Percentiles rank a stretch among this genome's conserved stretches.
phyloP scores from a whole-genome alignment of 2,113 vertebrate genomes.

The Pseudorhombus dupliciocellatus region DNA sequence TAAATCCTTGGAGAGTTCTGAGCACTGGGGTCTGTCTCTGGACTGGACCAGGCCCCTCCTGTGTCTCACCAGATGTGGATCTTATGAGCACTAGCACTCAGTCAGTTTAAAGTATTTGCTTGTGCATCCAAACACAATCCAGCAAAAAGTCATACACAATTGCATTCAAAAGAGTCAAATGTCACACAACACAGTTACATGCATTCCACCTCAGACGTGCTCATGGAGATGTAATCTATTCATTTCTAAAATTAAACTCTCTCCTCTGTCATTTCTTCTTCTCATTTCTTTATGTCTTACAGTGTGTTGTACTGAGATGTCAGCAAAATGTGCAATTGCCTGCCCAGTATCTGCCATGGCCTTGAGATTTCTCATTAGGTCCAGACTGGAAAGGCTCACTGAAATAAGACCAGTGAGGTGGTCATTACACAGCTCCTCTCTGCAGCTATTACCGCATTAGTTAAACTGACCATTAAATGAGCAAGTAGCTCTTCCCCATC shows the following conservation, averaged over 20 bases:
- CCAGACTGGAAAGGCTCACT: slow-evolving; percentile 52
- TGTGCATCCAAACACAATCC: no score
- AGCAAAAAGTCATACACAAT: no score
- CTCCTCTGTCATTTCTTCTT: slow-evolving; percentile 6
- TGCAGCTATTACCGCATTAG: slow-evolving; percentile 74
- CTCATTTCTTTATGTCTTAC: neutral
- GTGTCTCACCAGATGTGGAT: no score
- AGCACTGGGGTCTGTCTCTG: no score
- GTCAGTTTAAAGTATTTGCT: no score
- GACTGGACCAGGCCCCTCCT: no score
- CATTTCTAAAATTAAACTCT: slow-evolving; percentile 24
- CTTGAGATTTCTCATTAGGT: slow-evolving; percentile 64
- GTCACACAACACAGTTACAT: neutral
- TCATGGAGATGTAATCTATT: neutral
- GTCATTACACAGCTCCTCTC: slow-evolving; percentile 69
- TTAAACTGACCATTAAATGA: slow-evolving; percentile 81
- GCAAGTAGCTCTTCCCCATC: slow-evolving; percentile 61
- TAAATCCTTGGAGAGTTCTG: no score
- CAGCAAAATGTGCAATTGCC: slow-evolving; percentile 60
- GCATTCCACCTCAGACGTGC: neutral
- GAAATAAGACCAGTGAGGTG: slow-evolving; percentile 62
- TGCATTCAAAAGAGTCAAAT: no score
- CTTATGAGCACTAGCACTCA: no score
- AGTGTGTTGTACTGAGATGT: slow-evolving; percentile 16
- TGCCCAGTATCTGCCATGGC: slow-evolving; percentile 43